phyloP scores from a whole-genome alignment of 2,113 vertebrate genomes.

The Ceuthmochares aereus region DNA sequence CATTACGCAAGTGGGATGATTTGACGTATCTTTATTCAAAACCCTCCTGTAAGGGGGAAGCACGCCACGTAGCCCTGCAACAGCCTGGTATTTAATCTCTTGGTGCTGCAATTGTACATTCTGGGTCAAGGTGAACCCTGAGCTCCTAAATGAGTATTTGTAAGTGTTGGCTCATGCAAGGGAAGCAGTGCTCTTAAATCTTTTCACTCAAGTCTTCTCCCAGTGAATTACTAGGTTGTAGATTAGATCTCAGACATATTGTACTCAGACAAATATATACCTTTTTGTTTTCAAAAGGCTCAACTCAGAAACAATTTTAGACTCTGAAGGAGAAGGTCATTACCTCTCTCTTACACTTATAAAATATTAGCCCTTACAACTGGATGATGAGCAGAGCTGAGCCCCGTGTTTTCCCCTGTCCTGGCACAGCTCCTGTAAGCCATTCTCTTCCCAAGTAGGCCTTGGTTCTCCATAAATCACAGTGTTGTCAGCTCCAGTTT shows the following conservation, averaged over 20 bases:
- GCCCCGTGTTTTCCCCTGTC: not conserved
- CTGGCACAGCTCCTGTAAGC: conserved; percentile 1
- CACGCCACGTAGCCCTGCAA: not conserved
- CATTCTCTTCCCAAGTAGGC: not conserved
- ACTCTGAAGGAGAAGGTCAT: conserved; percentile 65
- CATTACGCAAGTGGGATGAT: not conserved
- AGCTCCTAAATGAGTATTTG: conserved; percentile 60
- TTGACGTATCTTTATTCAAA: not conserved
- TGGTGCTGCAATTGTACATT: conserved; percentile 49
- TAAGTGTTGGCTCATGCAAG: not conserved
- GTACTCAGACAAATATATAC: conserved; percentile 16
- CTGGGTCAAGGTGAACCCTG: conserved; percentile 73
- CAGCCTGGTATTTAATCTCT: conserved; percentile 38
- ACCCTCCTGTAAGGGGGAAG: conserved; percentile 14
- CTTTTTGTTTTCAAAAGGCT: conserved; percentile 40
- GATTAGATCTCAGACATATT: conserved; percentile 69
- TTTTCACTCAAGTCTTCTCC: conserved; percentile 47
- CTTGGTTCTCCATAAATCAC: conserved; percentile 42
- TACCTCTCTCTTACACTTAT: conserved; percentile 42
- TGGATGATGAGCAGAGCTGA: not conserved
- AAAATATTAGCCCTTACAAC: conserved; percentile 21
- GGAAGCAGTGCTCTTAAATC: conserved; percentile 65
- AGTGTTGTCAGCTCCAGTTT: not conserved
- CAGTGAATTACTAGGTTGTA: conserved; percentile 49
- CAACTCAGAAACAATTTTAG: conserved; percentile 29